Percentiles rank a stretch among this genome's conserved stretches.
Conservation (phyloP, 2,888 invertebrate genomes). For the Volucella zonaria region DNA sequence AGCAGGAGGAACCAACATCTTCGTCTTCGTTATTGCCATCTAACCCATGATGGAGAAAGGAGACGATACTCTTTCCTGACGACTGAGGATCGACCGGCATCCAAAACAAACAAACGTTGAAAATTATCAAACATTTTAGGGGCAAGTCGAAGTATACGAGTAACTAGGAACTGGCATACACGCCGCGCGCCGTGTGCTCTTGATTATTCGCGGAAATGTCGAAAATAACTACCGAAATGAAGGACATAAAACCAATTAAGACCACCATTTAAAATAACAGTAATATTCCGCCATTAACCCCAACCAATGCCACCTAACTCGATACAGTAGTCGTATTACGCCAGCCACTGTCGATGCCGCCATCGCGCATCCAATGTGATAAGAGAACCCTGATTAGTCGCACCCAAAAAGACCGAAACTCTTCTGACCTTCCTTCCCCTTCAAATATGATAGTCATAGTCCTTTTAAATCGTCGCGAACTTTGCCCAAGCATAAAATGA, state of each 20-base stretch:
- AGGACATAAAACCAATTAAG: slow-evolving; percentile 74
- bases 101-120: slow-evolving; percentile 70
- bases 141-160: slow-evolving; percentile 15
- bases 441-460: slow-evolving; percentile 21
- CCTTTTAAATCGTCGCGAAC: slow-evolving; percentile 35
- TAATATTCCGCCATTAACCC: slow-evolving; percentile 73
- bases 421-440: slow-evolving; percentile 4
- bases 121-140: slow-evolving; percentile 72
- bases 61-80: neutral
- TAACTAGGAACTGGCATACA: no score
- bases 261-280: slow-evolving; percentile 74
- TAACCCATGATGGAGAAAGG: neutral
- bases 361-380: slow-evolving; percentile 50
- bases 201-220: slow-evolving; percentile 72
- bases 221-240: slow-evolving; percentile 73
- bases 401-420: slow-evolving; percentile 14
- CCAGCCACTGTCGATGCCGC: no score
- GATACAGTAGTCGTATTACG: slow-evolving; percentile 1
- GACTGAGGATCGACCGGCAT: slow-evolving; percentile 2
- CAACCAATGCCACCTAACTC: slow-evolving; percentile 17
- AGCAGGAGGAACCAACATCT: slow-evolving; percentile 47
- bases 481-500: neutral
- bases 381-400: slow-evolving; percentile 65
- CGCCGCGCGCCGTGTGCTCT: slow-evolving; percentile 66
- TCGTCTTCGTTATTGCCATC: neutral